Evolutionary conservation across 2,888 invertebrate species (phyloP), one percentile per base, ranked within the genome.

Genomic region (Leucania comma): DNA sequence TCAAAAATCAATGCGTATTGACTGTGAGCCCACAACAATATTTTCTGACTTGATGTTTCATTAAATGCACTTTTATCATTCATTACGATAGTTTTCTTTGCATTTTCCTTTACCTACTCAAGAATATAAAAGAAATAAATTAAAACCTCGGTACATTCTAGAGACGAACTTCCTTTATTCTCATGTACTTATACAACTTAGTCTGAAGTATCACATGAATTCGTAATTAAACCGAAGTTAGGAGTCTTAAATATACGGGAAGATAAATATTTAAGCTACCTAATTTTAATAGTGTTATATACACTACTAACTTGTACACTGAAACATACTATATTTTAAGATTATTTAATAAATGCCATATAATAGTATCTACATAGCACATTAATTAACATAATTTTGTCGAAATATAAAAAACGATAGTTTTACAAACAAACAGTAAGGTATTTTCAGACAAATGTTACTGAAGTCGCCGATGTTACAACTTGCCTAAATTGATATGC

Each of bases 171-270:
- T 90, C 89, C 88, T 93, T 93, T 93, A 91, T 90, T 93, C 93
- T 86, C 90, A 92, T 91, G 91, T 94, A 92, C 91, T 92, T 91
- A 91, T 86, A 92, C 90, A 93, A 90, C 93, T 93, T 93, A 94
- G 85, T 86, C 90, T 89, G 91, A 93, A 93, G 92, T 94, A 94
- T 94, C 93, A 94, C 94, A 94, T 93, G 89, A 92, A 93, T 92
- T 90, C 89, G 88, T 93, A 93, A 92, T 85, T 86, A 89, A 90
- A 88, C 83, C 83, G 83, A 89, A 89, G 72, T 83, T 83, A 77
- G 87, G 86, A 82, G 77, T 84, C 88, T 88, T 88, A 90, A 74
- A 86, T 81, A 86, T 85, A 86, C 80, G 66, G 54, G 85, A 89
- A 91, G 90, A 92, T 91, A 92, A 92, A 91, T 91, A 91, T 90